Conservation (phyloP, 2,888 invertebrate species). For the Cosmorhoe ocellata region DNA sequence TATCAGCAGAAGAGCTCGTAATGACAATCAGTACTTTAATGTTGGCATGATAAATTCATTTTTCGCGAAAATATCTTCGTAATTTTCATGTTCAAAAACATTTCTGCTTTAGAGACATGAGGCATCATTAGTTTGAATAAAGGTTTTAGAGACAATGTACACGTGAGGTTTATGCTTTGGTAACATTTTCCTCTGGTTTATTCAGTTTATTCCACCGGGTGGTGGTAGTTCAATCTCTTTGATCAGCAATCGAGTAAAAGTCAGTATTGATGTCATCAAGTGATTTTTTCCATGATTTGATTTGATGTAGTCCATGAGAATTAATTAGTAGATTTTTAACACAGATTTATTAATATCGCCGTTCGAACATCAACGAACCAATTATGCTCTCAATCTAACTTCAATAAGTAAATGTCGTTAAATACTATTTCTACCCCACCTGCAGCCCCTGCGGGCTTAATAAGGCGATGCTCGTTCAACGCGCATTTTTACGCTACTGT, state of each 20-base stretch:
- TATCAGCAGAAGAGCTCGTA: slow-evolving; percentile 25
- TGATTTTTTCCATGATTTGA: no score
- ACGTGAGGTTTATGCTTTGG: background rate
- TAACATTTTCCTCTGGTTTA: no score
- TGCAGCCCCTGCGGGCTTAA: slow-evolving; percentile 61
- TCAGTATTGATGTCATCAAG: no score
- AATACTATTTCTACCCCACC: slow-evolving; percentile 61
- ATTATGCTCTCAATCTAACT: slow-evolving; percentile 45
- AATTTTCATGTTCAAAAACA: slow-evolving; percentile 13
- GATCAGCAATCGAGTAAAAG: no score
- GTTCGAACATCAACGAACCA: slow-evolving; percentile 33
- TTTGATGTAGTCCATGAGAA: background rate
- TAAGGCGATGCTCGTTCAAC: slow-evolving; percentile 69
- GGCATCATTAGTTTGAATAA: slow-evolving; percentile 15
- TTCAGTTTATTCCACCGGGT: no score
- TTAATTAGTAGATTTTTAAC: background rate
- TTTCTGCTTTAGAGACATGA: slow-evolving; percentile 12
- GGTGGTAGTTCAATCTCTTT: no score
- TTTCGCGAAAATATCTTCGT: slow-evolving; percentile 14
- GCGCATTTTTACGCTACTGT: slow-evolving; percentile 55
- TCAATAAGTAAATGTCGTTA: slow-evolving; percentile 62
- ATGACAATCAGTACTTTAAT: slow-evolving; percentile 23
- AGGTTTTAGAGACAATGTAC: background rate
- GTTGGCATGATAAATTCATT: slow-evolving; percentile 17
- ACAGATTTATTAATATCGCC: background rate